Evolutionary conservation across 2,888 invertebrate genomes (phyloP).

Genomic region (Apodemia mormo): DNA sequence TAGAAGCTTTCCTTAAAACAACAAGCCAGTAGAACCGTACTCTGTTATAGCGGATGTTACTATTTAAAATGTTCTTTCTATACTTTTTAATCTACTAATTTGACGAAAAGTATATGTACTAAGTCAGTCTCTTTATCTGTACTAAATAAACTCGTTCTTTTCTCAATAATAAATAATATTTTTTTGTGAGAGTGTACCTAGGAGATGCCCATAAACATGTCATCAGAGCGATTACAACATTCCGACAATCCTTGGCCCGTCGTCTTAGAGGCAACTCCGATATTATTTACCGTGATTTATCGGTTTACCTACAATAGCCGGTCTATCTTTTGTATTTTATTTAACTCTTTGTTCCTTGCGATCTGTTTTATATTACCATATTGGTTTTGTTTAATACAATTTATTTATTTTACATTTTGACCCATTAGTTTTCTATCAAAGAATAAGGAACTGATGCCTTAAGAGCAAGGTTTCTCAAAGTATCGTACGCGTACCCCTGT

Average conservation of each 20-base stretch:
- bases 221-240: constrained; percentile 45
- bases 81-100: too few species aligned
- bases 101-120: too few species aligned
- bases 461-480: not conserved
- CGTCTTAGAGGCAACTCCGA: constrained; percentile 25
- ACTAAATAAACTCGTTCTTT: too few species aligned
- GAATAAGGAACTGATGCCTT: not conserved
- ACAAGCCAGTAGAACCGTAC: too few species aligned
- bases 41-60: too few species aligned
- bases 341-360: constrained; percentile 30
- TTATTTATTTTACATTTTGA: constrained; percentile 1
- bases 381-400: constrained; percentile 18
- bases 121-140: too few species aligned
- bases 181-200: constrained; percentile 15
- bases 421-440: not conserved
- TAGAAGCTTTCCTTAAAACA: too few species aligned
- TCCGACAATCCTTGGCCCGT: constrained; percentile 26
- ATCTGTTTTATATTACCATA: constrained; percentile 29
- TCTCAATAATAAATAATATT: too few species aligned
- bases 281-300: constrained; percentile 40
- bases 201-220: constrained; percentile 46
- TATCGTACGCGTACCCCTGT: not conserved
- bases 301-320: constrained; percentile 34
- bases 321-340: constrained; percentile 36
- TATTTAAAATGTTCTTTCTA: too few species aligned